Conservation (phyloP, 2,797 vertebrate genomes). For the Buceros bicornis region DNA sequence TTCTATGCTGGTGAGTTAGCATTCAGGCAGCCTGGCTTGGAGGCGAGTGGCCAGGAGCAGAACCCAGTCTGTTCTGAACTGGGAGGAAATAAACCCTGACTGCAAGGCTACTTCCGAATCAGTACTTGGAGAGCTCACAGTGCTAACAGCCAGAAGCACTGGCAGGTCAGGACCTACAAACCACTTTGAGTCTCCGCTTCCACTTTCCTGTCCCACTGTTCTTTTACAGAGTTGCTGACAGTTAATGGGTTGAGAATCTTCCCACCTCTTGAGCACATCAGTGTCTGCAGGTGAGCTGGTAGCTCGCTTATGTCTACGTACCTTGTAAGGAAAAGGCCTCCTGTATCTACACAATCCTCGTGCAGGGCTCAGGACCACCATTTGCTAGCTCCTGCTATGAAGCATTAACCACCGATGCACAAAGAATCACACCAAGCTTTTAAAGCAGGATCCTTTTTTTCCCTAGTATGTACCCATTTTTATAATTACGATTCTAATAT, state of each 20-base stretch:
- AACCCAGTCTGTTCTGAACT: background rate
- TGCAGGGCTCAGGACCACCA: background rate
- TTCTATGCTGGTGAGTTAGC: background rate
- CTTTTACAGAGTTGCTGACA: background rate
- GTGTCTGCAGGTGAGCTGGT: background rate
- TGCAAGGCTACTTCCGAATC: background rate
- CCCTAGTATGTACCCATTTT: background rate
- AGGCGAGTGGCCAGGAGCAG: background rate
- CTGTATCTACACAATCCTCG: background rate
- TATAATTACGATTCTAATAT: background rate
- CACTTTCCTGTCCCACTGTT: background rate
- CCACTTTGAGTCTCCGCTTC: background rate
- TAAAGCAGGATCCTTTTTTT: background rate
- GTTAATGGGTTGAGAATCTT: background rate
- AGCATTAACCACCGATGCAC: background rate
- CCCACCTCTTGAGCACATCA: background rate
- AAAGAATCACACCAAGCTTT: background rate
- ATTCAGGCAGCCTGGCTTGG: background rate
- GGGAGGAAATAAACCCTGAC: background rate
- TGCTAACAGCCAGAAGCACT: background rate
- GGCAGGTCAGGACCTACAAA: background rate
- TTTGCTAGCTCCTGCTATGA: background rate
- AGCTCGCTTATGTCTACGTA: background rate
- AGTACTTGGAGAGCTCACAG: slow-evolving; percentile 13
- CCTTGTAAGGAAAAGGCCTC: background rate